Percentiles rank a stretch among this genome's conserved stretches.
Conservation (phyloP, 2,888 invertebrate species). For the Thyatira batis region DNA sequence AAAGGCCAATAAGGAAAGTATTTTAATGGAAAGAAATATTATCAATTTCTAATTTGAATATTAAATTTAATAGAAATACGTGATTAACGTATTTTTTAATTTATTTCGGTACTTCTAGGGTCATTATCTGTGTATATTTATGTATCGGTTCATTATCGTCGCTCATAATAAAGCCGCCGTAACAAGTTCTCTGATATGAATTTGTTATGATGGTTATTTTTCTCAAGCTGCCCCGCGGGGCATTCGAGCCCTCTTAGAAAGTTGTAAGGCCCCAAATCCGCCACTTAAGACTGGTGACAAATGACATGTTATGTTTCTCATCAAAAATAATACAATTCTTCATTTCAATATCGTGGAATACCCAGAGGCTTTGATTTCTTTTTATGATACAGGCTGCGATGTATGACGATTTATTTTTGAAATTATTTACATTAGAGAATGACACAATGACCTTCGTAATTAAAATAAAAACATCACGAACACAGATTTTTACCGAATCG, state of each 20-base stretch:
- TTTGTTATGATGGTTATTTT: slow-evolving; percentile 29
- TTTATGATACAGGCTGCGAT: not conserved
- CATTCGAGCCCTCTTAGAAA: slow-evolving; percentile 11
- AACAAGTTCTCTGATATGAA: slow-evolving; percentile 20
- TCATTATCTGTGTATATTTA: not conserved
- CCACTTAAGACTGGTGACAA: slow-evolving; percentile 17
- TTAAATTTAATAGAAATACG: too few relatives aligned
- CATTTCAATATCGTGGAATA: not conserved
- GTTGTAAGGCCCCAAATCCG: slow-evolving; percentile 20
- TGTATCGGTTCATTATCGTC: not conserved
- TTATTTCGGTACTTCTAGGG: too few relatives aligned
- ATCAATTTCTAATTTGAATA: too few relatives aligned
- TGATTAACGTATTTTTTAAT: too few relatives aligned
- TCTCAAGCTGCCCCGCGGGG: slow-evolving; percentile 8
- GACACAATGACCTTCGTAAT: too few relatives aligned
- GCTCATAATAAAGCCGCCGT: slow-evolving; percentile 4
- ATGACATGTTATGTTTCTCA: slow-evolving; percentile 15
- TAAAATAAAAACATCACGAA: too few relatives aligned
- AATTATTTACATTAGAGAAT: too few relatives aligned
- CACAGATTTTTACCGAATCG: too few relatives aligned
- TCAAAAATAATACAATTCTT: not conserved
- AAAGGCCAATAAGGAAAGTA: too few relatives aligned
- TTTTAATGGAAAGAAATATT: too few relatives aligned
- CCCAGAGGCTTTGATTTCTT: not conserved
- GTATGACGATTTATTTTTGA: too few relatives aligned